Percentiles rank a stretch among this genome's conserved stretches.
Conservation (phyloP, 2,888 invertebrate species). For the Morpho helenor region DNA sequence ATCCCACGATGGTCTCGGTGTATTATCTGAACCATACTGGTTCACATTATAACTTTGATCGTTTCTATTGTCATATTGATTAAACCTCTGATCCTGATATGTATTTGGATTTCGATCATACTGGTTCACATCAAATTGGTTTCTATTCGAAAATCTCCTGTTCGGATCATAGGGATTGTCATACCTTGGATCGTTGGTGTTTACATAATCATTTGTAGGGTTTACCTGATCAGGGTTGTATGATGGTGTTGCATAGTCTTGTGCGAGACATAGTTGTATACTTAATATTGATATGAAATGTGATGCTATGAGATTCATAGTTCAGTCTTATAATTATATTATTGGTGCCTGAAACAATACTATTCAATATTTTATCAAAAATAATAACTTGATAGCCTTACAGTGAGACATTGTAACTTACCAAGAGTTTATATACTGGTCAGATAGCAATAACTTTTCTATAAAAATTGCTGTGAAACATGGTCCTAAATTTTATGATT, state of each 20-base stretch:
- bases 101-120: slow-evolving; percentile 29
- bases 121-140: slow-evolving; percentile 37
- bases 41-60: slow-evolving; percentile 37
- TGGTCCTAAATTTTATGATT: no score
- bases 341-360: slow-evolving; percentile 42
- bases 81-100: slow-evolving; percentile 41
- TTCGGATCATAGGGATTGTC: slow-evolving; percentile 65
- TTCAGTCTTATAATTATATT: slow-evolving; percentile 51
- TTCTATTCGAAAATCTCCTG: slow-evolving; percentile 42
- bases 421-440: no score
- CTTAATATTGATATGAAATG: slow-evolving; percentile 38
- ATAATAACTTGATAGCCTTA: background rate
- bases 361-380: background rate
- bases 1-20: slow-evolving; percentile 56
- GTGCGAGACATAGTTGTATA: slow-evolving; percentile 47
- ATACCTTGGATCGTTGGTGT: slow-evolving; percentile 48
- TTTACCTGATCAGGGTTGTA: slow-evolving; percentile 57
- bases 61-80: slow-evolving; percentile 46
- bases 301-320: slow-evolving; percentile 61
- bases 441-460: no score
- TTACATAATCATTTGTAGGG: slow-evolving; percentile 58
- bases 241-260: slow-evolving; percentile 59
- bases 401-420: no score
- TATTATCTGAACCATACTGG: slow-evolving; percentile 44
- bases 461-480: no score